Base-by-base conservation (phyloP, 2,797 vertebrate genomes). In the Melanotaenia trifasciata region DNA sequence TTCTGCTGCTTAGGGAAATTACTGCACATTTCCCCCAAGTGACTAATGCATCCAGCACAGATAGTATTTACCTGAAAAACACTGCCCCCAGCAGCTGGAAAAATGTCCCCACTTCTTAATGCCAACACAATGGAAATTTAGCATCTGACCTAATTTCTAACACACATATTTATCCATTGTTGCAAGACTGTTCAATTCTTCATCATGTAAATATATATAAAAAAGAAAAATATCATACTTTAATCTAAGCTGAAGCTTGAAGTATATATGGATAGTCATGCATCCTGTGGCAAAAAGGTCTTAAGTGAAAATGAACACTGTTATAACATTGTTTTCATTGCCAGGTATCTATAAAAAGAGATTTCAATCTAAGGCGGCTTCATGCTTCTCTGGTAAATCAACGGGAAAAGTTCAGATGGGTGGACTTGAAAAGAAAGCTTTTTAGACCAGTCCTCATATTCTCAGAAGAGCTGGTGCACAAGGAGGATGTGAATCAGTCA, bases 401-500 rank as follows among this genome's bases (percentile, higher is more conserved):
- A 24, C 63, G 67, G 64, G 66, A 70, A 77, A 72, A 87, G 50
- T 79, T 58, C 18, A 78, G 47, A 61, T 75, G 75, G 80, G 81
- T 62, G 81, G 70, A 78, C 66, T 88, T 80, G 32, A 33, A 87
- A 86, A 85, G 70, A 72, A 71, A 79, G 85, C 74, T 82, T 71
- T 76, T 61, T 80, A 69, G 61, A 60, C 71, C 51, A 30, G 30
- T 30, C 30, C 30, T 30, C 30, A 30, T 30, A 30, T 30, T 30
- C 76, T 89, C 70, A 28, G 77, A 70, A 80, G 84, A 85, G 59
- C 64, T 61, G 74, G 75, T 35, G 66, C 53, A 53, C 36, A 59
- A 84, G 86, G 79, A 90, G 90, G 91, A 92, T 84, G 84, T 90
- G 88, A 76, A 72, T 84, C 71, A 81, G 84, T 79, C 80, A 86